These are phyloP conservation scores for Papilio glaucus DNA, from an alignment of 1,140 invertebrate species.

Conservation along the genomic window DNA sequence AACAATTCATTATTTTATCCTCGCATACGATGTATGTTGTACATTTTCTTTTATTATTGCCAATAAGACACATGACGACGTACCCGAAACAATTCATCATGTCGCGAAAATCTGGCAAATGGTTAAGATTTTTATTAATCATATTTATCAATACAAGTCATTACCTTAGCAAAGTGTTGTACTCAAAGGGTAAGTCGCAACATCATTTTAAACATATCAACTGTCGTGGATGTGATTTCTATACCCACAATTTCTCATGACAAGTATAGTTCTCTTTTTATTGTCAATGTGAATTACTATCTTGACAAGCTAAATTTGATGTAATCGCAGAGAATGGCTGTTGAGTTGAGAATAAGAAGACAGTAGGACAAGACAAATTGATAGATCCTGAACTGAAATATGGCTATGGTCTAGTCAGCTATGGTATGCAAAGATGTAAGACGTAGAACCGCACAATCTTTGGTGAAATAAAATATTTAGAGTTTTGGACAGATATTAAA, in stretches of 20 bases:
- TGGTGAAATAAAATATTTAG: too few species aligned
- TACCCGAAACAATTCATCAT: background rate
- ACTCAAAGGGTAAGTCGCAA: conserved; percentile 26
- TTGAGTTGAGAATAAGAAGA: conserved; percentile 19
- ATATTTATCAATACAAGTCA: conserved; percentile 28
- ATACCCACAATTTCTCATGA: conserved; percentile 10
- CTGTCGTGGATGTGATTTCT: background rate
- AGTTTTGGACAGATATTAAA: too few species aligned
- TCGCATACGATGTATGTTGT: background rate
- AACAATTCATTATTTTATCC: background rate
- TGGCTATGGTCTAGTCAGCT: too few species aligned
- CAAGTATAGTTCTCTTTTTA: conserved; percentile 5
- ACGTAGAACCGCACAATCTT: too few species aligned
- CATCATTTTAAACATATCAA: background rate
- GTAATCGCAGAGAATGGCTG: conserved; percentile 15
- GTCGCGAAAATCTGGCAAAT: background rate
- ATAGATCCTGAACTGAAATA: conserved; percentile 4
- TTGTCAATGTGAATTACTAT: conserved; percentile 31
- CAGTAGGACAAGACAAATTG: conserved; percentile 35
- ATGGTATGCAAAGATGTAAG: too few species aligned
- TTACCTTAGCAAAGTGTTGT: conserved; percentile 25
- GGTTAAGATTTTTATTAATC: conserved; percentile 13
- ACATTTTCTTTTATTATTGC: background rate
- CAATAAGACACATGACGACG: background rate
- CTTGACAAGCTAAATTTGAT: conserved; percentile 28